Conservation (phyloP, 2,113 vertebrate species). For the Acinonyx jubatus region DNA sequence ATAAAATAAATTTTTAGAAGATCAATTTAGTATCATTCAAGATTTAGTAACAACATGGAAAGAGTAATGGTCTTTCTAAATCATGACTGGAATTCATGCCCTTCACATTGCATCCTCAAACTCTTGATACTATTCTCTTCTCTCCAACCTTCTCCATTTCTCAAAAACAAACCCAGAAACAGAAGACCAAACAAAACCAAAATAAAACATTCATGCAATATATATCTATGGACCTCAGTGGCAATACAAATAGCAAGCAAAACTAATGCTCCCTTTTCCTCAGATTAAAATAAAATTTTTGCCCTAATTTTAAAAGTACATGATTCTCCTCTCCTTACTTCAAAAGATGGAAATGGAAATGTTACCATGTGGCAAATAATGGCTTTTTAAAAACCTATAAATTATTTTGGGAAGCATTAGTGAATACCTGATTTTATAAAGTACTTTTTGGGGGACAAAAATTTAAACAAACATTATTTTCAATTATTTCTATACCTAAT, state of each 20-base stretch:
- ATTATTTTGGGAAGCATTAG: neutral
- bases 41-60: neutral
- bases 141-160: neutral
- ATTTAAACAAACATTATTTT: neutral
- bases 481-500: conserved; percentile 9
- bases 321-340: neutral
- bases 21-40: conserved; percentile 37
- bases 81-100: neutral
- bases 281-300: neutral
- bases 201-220: neutral
- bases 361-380: neutral
- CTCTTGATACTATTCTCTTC: neutral
- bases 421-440: conserved; percentile 41
- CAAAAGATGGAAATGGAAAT: neutral
- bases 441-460: neutral
- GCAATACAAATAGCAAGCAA: neutral
- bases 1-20: neutral
- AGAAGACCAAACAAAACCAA: conserved; percentile 11
- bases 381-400: neutral
- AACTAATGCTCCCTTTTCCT: neutral
- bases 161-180: conserved; percentile 42
- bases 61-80: neutral
- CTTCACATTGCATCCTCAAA: neutral
- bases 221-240: neutral
- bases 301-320: neutral